Conservation (phyloP, 2,113 vertebrate genomes). For the Opisthocomus hoazin region DNA sequence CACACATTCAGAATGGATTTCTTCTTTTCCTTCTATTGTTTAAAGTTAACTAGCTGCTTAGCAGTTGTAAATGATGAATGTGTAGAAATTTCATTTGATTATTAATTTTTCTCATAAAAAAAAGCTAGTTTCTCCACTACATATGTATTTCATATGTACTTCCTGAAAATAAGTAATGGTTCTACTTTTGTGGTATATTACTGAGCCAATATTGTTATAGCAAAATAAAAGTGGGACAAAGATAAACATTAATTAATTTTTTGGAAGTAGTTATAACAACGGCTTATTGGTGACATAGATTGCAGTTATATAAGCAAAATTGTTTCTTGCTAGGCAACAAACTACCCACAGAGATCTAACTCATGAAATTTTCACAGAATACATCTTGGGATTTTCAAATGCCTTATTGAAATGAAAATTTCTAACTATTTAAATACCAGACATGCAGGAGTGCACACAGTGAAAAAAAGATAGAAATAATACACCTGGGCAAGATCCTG, state of each 20-base stretch:
- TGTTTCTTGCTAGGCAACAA: neutral
- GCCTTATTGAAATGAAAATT: neutral
- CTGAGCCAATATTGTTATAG: neutral
- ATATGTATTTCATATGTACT: neutral
- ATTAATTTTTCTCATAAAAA: neutral
- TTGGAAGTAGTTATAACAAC: neutral
- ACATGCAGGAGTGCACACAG: neutral
- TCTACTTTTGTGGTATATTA: neutral
- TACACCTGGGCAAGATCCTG: neutral
- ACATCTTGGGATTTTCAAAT: neutral
- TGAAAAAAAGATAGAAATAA: neutral
- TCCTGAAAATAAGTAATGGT: neutral
- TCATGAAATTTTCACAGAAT: neutral
- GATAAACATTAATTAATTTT: neutral
- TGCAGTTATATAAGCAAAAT: neutral
- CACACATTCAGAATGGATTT: neutral
- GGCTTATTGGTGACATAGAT: neutral
- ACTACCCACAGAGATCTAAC: neutral
- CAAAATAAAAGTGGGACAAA: neutral
- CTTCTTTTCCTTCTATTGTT: neutral
- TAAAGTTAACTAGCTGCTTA: neutral
- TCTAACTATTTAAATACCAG: neutral
- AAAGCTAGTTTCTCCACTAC: neutral
- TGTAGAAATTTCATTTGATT: neutral
- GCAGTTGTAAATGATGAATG: neutral